Evolutionary conservation across 2,797 vertebrate species (phyloP).

Genomic region (Orestias chungarensis): DNA sequence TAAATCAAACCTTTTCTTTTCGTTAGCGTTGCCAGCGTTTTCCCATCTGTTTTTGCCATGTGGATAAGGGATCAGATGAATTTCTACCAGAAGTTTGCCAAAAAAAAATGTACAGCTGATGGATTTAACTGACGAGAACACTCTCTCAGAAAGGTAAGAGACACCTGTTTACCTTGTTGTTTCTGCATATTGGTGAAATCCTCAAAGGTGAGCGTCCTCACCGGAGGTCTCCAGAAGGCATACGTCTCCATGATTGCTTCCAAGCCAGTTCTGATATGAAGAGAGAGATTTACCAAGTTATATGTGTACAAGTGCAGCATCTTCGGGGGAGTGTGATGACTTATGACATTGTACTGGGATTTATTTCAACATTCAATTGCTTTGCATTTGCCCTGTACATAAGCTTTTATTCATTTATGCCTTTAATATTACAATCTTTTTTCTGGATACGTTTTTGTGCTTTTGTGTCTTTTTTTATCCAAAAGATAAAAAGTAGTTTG

Average conservation of each 20-base stretch:
- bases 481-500: not conserved
- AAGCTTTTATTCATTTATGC: not conserved
- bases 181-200: conserved; percentile 99
- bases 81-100: not conserved
- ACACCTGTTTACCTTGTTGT: conserved; percentile 88
- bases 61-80: not conserved
- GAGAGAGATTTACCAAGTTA: conserved; percentile 2
- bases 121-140: not conserved
- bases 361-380: not conserved
- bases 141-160: not conserved
- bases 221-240: conserved; percentile 98
- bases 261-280: conserved; percentile 87
- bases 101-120: not conserved
- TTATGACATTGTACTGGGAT: not conserved
- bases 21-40: not conserved
- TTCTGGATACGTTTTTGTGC: not conserved
- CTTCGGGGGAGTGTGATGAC: not conserved
- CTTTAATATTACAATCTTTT: not conserved
- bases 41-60: not conserved
- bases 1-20: not conserved
- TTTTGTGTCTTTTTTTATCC: not conserved
- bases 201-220: conserved; percentile 96
- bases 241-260: conserved; percentile 99
- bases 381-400: not conserved
- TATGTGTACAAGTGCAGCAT: not conserved